These are phyloP conservation scores for Terrapene triunguis DNA, from an alignment of 2,113 vertebrate genomes.

Conservation along the genomic window DNA sequence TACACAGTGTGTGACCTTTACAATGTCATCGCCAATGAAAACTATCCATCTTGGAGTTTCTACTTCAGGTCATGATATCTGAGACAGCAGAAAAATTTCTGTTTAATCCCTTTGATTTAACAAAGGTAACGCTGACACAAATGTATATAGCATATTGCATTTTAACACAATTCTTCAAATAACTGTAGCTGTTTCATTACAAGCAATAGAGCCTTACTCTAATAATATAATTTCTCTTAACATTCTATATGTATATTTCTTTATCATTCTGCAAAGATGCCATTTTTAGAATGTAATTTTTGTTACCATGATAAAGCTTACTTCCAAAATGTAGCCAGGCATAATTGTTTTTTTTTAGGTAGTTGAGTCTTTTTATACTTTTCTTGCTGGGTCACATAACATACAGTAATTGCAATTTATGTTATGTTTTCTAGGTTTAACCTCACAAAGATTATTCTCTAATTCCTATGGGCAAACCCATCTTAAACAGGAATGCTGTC, in stretches of 20 bases:
- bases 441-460: slow-evolving; percentile 82
- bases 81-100: slow-evolving; percentile 79
- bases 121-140: slow-evolving; percentile 81
- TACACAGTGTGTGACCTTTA: slow-evolving; percentile 86
- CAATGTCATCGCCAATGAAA: slow-evolving; percentile 81
- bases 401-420: not conserved
- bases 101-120: slow-evolving; percentile 91
- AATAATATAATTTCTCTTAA: not conserved
- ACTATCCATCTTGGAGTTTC: slow-evolving; percentile 84
- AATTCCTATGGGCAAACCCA: slow-evolving; percentile 88
- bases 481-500: slow-evolving; percentile 87
- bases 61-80: slow-evolving; percentile 85
- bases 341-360: accelerated
- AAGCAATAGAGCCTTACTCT: not conserved
- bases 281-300: not conserved
- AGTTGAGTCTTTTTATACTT: accelerated
- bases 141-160: too few species aligned
- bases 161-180: too few species aligned
- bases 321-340: not conserved
- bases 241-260: not conserved
- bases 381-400: not conserved
- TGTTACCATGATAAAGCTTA: not conserved
- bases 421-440: slow-evolving; percentile 78
- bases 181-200: not conserved
- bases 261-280: not conserved